Evolutionary conservation across 2,888 invertebrate genomes (phyloP).

Genomic region (Seira sanloemensis): DNA sequence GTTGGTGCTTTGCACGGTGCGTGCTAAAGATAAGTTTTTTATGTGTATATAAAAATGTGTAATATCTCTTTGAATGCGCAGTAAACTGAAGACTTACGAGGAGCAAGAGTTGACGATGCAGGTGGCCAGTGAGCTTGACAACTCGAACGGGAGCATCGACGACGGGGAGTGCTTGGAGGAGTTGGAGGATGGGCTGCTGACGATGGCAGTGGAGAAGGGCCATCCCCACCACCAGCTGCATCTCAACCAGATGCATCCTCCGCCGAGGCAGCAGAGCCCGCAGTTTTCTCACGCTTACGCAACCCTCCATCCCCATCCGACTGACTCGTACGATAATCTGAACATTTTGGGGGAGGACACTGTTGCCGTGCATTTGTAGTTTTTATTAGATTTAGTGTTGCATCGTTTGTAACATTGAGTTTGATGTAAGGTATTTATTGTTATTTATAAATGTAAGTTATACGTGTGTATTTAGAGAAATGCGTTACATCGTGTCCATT

Average conservation of each 20-base stretch:
- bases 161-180: slow-evolving; percentile 57
- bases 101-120: slow-evolving; percentile 96
- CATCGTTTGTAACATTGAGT: too few relatives aligned
- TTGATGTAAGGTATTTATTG: background rate
- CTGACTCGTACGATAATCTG: slow-evolving; percentile 68
- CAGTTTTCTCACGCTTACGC: slow-evolving; percentile 72
- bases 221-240: too few relatives aligned
- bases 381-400: background rate
- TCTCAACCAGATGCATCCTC: too few relatives aligned
- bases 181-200: slow-evolving; percentile 45
- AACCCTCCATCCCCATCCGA: slow-evolving; percentile 70
- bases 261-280: slow-evolving; percentile 57
- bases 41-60: too few relatives aligned
- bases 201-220: slow-evolving; percentile 45
- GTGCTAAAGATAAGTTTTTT: too few relatives aligned
- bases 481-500: too few relatives aligned
- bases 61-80: slow-evolving; percentile 75
- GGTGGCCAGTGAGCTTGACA: slow-evolving; percentile 87
- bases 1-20: slow-evolving; percentile 17
- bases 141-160: slow-evolving; percentile 71
- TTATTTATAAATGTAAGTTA: too few relatives aligned
- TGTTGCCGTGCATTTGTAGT: slow-evolving; percentile 69
- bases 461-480: too few relatives aligned
- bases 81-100: slow-evolving; percentile 91
- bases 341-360: slow-evolving; percentile 69